Evolutionary conservation across 1,140 invertebrate species (phyloP), one percentile per base, ranked within the genome.

Genomic region (Ylistrum balloti): DNA sequence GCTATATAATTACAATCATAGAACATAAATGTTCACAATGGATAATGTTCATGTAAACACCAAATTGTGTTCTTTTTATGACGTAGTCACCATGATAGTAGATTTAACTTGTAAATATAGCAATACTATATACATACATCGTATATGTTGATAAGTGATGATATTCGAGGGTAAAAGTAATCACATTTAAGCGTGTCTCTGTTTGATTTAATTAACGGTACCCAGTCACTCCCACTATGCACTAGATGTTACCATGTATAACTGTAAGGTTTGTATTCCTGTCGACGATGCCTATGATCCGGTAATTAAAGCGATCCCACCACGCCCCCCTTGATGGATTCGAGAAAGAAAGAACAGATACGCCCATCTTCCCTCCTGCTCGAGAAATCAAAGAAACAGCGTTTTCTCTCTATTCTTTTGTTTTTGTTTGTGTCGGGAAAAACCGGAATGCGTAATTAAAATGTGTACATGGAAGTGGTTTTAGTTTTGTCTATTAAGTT

Each of bases 121-220:
- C n/a, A n/a, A n/a, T n/a, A n/a, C n/a, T n/a, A n/a, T n/a, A n/a
- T n/a, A n/a, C n/a, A 28, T 17, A 74, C 22, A 17, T n/a, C n/a
- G 56, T 74, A n/a, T 74, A 48, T 48, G 11, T 17, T 22, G 56
- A 28, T 1, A 74, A 3, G 1, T 74, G 9, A 2, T 74, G 22
- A n/a, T 74, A 74, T 74, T 74, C 28, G 0, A 28, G 2, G 56
- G 28, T 74, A 74, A 38, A 38, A 38, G 35, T 13, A 38, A 74
- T 74, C 22, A 28, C 56, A 1, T 74, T n/a, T 74, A 9, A 74
- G 22, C 56, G 5, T 0, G 56, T 74, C n/a, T 74, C n/a, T 17
- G 28, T n/a, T 74, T n/a, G 56, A 74, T 74, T 74, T 74, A 74
- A 74, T 74, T n/a, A 74, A 74, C 28, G 22, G 56, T 74, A 74